phyloP scores from a whole-genome alignment of 1,140 invertebrate genomes.

The Diplogasteroides magnus region DNA sequence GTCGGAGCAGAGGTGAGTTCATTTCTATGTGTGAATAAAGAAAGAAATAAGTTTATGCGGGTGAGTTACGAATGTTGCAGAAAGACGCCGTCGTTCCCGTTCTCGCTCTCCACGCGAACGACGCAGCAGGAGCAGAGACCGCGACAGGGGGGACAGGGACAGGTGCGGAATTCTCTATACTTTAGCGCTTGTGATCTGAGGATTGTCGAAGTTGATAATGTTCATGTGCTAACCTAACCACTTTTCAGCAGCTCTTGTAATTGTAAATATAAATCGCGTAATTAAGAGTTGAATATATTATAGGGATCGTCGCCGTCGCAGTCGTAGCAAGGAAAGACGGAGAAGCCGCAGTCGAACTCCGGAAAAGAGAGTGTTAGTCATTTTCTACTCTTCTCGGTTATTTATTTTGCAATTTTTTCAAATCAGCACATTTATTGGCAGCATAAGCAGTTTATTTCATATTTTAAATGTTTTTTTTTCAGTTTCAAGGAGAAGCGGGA shows the following conservation, averaged over 20 bases:
- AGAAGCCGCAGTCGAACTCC: conserved; percentile 69
- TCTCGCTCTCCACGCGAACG: not conserved
- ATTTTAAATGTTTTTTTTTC: not conserved
- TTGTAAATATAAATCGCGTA: too few relatives aligned
- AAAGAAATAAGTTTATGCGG: too few relatives aligned
- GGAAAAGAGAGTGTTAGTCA: not conserved
- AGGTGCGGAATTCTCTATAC: too few relatives aligned
- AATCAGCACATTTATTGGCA: not conserved
- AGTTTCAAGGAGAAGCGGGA: conserved; percentile 9
- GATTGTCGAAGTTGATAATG: too few relatives aligned
- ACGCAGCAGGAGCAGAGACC: not conserved
- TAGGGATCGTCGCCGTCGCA: too few relatives aligned
- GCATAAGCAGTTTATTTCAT: not conserved
- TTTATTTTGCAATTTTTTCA: not conserved
- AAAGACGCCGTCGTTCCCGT: not conserved
- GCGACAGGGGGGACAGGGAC: not conserved
- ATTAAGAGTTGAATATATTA: too few relatives aligned
- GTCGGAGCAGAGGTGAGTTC: not conserved
- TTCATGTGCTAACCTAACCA: too few relatives aligned
- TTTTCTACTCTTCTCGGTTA: not conserved
- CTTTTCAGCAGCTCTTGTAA: too few relatives aligned
- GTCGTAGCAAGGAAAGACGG: not conserved
- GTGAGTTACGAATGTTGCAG: too few relatives aligned
- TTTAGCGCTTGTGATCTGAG: too few relatives aligned
- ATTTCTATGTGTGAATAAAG: too few relatives aligned